phyloP scores from a whole-genome alignment of 2,113 vertebrate genomes.

The Noctilio leporinus region DNA sequence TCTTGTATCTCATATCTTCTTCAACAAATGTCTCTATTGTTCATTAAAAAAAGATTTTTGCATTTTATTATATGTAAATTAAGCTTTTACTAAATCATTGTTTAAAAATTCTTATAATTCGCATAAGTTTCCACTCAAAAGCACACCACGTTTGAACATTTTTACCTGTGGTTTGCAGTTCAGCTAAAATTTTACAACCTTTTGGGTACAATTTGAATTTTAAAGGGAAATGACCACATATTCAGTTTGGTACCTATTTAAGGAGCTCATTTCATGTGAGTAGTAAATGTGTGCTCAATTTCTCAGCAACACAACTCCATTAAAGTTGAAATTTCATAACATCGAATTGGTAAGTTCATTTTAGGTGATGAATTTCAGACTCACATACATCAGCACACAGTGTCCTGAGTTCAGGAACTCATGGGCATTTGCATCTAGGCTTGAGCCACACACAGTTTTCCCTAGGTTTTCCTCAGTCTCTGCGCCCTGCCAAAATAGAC shows the following conservation, averaged over 20 bases:
- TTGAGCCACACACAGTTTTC: not conserved
- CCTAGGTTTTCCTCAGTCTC: not conserved
- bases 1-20: no score
- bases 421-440: not conserved
- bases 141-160: not conserved
- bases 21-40: no score
- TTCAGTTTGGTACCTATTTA: not conserved
- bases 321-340: not conserved
- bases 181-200: not conserved
- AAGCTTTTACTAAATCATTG: not conserved
- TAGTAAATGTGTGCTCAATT: not conserved
- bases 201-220: not conserved
- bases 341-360: not conserved
- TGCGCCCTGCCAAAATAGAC: not conserved
- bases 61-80: not conserved
- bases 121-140: not conserved
- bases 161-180: not conserved
- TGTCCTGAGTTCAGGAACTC: not conserved
- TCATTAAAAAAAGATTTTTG: not conserved
- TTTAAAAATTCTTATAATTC: not conserved
- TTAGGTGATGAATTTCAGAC: not conserved
- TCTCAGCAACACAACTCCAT: not conserved
- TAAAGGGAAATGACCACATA: not conserved
- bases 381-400: not conserved
- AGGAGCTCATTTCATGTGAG: not conserved